These are phyloP conservation scores for Drosophila pseudoananassae DNA, from an alignment of 1,140 invertebrate genomes.

Conservation along the genomic window DNA sequence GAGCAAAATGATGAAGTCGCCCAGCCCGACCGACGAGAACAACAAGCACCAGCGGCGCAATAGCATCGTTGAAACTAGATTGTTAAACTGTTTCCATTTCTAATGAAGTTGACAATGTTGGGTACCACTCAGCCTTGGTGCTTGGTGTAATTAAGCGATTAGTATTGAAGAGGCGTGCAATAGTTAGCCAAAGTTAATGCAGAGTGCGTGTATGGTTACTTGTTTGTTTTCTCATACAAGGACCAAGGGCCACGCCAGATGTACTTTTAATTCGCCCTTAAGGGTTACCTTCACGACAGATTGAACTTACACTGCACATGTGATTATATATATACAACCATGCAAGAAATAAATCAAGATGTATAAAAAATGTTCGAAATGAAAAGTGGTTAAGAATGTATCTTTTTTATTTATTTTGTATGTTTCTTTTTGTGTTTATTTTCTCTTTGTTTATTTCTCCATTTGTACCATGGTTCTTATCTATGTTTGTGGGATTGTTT, in stretches of 20 bases:
- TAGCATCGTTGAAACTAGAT: slow-evolving; percentile 51
- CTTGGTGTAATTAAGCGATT: slow-evolving; percentile 67
- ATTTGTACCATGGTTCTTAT: too few species aligned
- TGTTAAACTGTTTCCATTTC: slow-evolving; percentile 44
- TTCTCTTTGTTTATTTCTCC: too few species aligned
- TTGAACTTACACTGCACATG: slow-evolving; percentile 71
- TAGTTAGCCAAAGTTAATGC: slow-evolving; percentile 77
- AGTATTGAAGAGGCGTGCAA: slow-evolving; percentile 62
- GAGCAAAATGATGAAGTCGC: slow-evolving; percentile 13
- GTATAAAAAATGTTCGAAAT: slow-evolving; percentile 9
- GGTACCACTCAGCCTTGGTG: slow-evolving; percentile 67
- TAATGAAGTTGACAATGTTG: slow-evolving; percentile 49
- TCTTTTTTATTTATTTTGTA: background rate
- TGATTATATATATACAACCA: slow-evolving; percentile 68
- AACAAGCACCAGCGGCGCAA: slow-evolving; percentile 36
- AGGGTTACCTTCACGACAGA: slow-evolving; percentile 53
- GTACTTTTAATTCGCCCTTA: slow-evolving; percentile 53
- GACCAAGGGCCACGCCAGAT: slow-evolving; percentile 36
- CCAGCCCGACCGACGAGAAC: slow-evolving; percentile 10
- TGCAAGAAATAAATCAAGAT: slow-evolving; percentile 48
- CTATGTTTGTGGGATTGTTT: too few species aligned
- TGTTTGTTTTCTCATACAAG: slow-evolving; percentile 42
- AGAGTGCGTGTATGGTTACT: slow-evolving; percentile 54
- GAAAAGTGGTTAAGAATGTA: background rate
- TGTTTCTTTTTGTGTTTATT: too few species aligned